Percentiles rank a stretch among this genome's conserved stretches.
These are phyloP conservation scores for Brenthis ino DNA, from an alignment of 2,888 invertebrate species.

Conservation along the genomic window DNA sequence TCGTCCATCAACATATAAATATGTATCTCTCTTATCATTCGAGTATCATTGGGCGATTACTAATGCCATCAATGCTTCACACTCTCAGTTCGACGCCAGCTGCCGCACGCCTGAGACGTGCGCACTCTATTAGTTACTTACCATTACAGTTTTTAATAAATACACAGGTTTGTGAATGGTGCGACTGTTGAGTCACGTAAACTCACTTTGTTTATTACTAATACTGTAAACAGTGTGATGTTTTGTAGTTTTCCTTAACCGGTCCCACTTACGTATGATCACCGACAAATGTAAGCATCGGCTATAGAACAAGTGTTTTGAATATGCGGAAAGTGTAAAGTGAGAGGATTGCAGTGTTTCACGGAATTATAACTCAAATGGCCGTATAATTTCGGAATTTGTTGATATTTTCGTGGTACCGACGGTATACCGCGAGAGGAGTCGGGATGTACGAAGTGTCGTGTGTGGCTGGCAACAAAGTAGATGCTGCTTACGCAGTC, in stretches of 20 bases:
- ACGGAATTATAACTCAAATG: conserved; percentile 48
- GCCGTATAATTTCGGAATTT: conserved; percentile 47
- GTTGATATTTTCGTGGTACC: conserved; percentile 42
- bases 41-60: conserved; percentile 48
- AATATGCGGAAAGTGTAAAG: conserved; percentile 31
- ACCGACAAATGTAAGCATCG: conserved; percentile 32
- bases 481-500: conserved; percentile 85
- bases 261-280: conserved; percentile 40
- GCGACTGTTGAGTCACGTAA: conserved; percentile 35
- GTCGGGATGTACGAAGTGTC: conserved; percentile 86
- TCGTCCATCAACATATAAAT: conserved; percentile 45
- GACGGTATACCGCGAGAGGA: conserved; percentile 38
- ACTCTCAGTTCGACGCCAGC: conserved; percentile 40
- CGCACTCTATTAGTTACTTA: conserved; percentile 1
- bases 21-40: conserved; percentile 50
- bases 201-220: conserved; percentile 34
- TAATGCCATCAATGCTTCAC: conserved; percentile 23
- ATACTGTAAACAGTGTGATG: conserved; percentile 36
- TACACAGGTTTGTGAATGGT: conserved; percentile 28
- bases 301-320: conserved; percentile 32
- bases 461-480: conserved; percentile 86
- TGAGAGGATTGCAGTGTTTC: conserved; percentile 66
- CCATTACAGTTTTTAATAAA: conserved; percentile 6
- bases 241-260: conserved; percentile 43
- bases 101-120: conserved; percentile 42